A percentile compares a stretch with the other conserved stretches of the same genome.
phyloP scores from a whole-genome alignment of 53 echinoderm and acorn worm species.

The Mesocentrotus franciscanus region DNA sequence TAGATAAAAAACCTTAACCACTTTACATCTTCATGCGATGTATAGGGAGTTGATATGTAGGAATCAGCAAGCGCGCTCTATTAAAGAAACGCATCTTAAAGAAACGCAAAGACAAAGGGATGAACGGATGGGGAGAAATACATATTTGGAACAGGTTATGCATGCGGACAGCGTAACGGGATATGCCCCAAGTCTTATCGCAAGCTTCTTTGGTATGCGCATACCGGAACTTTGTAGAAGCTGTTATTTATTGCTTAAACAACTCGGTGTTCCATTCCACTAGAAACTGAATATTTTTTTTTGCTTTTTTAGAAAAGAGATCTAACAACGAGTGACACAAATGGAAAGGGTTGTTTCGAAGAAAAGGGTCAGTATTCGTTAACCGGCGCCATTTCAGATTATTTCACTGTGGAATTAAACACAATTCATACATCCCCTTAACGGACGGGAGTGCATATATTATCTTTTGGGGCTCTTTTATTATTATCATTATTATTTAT shows the following conservation, averaged over 20 bases:
- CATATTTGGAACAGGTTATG: conserved; percentile 62
- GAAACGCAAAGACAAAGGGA: conserved; percentile 28
- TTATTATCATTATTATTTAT: too few species aligned
- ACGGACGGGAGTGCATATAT: not conserved
- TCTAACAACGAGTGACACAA: not conserved
- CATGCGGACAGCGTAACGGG: conserved; percentile 39
- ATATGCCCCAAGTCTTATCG: conserved; percentile 5
- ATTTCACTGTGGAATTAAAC: not conserved
- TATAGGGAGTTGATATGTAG: conserved; percentile 1
- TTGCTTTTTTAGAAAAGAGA: not conserved
- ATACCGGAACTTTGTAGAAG: conserved; percentile 58
- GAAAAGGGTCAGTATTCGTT: conserved; percentile 1
- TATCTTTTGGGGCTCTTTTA: not conserved
- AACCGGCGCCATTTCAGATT: not conserved
- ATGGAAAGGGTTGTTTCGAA: not conserved
- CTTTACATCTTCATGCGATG: conserved; percentile 26
- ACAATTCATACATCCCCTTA: not conserved
- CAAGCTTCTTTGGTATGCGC: conserved; percentile 32
- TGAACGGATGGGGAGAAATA: not conserved
- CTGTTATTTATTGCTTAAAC: conserved; percentile 64
- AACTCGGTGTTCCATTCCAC: conserved; percentile 57
- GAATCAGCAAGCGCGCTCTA: conserved; percentile 40
- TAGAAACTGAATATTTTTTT: conserved; percentile 27
- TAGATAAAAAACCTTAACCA: conserved; percentile 21
- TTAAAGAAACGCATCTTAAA: conserved; percentile 40